phyloP scores from a whole-genome alignment of 2,888 invertebrate species.

The Electrophaes corylata region DNA sequence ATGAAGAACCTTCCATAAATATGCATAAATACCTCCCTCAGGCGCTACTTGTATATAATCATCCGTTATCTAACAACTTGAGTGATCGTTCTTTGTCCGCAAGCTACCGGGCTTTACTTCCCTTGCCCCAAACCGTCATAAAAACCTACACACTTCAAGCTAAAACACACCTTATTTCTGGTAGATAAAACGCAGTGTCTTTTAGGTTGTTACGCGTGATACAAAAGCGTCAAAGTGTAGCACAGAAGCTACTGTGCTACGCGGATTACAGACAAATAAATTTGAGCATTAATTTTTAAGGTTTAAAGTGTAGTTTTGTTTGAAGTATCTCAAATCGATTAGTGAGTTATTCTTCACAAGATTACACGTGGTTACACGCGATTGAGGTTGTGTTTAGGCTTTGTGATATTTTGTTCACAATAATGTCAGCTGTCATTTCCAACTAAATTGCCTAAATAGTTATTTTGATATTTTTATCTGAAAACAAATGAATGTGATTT shows the following conservation, averaged over 20 bases:
- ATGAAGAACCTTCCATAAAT: constrained; percentile 36
- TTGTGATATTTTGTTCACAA: constrained; percentile 58
- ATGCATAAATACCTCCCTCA: constrained; percentile 35
- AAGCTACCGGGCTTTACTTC: constrained; percentile 74
- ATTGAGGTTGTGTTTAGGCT: constrained; percentile 44
- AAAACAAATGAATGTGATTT: neutral
- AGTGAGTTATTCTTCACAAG: constrained; percentile 38
- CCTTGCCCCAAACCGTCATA: constrained; percentile 44
- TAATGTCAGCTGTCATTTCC: constrained; percentile 53
- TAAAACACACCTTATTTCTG: constrained; percentile 24
- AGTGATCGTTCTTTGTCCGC: constrained; percentile 80
- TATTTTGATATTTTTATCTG: constrained; percentile 40
- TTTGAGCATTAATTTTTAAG: neutral
- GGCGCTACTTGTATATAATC: constrained; percentile 58
- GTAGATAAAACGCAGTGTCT: neutral
- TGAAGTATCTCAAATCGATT: constrained; percentile 28
- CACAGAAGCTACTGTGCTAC: constrained; percentile 28
- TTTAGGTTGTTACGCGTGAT: neutral
- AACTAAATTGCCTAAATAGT: constrained; percentile 36
- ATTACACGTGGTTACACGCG: constrained; percentile 49
- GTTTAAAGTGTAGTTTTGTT: constrained; percentile 27
- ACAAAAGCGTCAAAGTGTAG: constrained; percentile 27
- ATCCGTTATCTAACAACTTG: constrained; percentile 73
- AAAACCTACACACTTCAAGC: constrained; percentile 31
- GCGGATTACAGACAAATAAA: constrained; percentile 17